Percentiles rank a stretch among this genome's conserved stretches.
phyloP scores from a whole-genome alignment of 2,113 vertebrate species.

The Pseudopodoces humilis region DNA sequence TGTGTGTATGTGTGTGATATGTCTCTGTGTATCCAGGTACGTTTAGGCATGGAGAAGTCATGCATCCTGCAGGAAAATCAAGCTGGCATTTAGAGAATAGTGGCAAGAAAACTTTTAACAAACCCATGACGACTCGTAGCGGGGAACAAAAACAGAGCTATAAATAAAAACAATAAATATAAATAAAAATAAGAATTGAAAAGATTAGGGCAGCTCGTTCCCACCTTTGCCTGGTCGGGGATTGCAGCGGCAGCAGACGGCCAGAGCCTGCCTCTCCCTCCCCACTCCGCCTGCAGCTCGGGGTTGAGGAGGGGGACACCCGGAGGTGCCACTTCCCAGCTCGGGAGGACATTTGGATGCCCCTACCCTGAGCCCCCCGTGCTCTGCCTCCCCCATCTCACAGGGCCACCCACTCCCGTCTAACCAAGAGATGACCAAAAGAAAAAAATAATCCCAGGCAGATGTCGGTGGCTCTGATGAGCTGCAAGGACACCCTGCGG shows the following conservation, averaged over 20 bases:
- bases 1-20: background rate
- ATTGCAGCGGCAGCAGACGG: conserved; percentile 30
- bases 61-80: background rate
- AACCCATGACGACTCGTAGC: background rate
- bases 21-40: background rate
- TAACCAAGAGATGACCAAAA: background rate
- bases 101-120: conserved; percentile 2
- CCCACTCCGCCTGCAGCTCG: background rate
- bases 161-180: background rate
- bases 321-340: background rate
- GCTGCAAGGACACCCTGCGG: background rate
- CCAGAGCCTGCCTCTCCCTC: background rate
- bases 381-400: background rate
- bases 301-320: background rate
- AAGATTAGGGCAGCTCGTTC: background rate
- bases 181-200: background rate
- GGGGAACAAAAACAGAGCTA: accelerated
- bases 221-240: background rate
- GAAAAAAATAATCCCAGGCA: background rate
- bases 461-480: conserved; percentile 19
- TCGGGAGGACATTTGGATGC: background rate
- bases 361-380: background rate
- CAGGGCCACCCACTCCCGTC: background rate
- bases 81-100: background rate
- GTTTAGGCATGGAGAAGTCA: background rate